Percentiles rank a stretch among this genome's conserved stretches.
Evolutionary conservation across 64 coral and sea anemone species (phyloP).

Genomic region (Stichodactyla helianthus): DNA sequence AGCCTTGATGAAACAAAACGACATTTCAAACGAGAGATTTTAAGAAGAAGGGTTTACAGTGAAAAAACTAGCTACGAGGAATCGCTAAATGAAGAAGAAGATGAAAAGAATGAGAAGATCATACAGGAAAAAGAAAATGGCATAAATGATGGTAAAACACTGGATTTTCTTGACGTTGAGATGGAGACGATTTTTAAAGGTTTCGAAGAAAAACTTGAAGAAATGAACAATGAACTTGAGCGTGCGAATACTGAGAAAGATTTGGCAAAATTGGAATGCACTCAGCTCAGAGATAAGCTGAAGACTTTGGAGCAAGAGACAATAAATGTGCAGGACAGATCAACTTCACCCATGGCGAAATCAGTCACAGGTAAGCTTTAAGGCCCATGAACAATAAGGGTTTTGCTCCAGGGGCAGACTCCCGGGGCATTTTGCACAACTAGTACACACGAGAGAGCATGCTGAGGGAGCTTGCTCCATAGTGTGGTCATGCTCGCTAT

Average conservation of each 20-base stretch:
- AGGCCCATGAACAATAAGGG: neutral
- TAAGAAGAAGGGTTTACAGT: neutral
- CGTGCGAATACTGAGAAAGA: slow-evolving; percentile 7
- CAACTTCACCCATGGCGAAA: slow-evolving; percentile 23
- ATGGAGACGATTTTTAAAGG: neutral
- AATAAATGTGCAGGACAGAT: slow-evolving; percentile 31
- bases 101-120: neutral
- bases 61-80: neutral
- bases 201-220: slow-evolving; percentile 22
- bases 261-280: neutral
- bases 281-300: neutral
- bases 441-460: too few relatives aligned
- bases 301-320: slow-evolving; percentile 7
- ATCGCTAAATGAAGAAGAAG: neutral
- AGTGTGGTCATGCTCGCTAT: too few relatives aligned
- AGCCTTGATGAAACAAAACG: neutral
- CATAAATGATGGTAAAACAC: neutral
- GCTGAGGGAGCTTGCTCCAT: too few relatives aligned
- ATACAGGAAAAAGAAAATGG: neutral
- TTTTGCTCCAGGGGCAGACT: too few relatives aligned
- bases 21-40: neutral
- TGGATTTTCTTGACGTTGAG: neutral
- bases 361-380: neutral
- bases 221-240: slow-evolving; percentile 40
- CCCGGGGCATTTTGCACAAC: too few relatives aligned